phyloP scores from a whole-genome alignment of 2,888 invertebrate species.

The Chymomyza amoena region DNA sequence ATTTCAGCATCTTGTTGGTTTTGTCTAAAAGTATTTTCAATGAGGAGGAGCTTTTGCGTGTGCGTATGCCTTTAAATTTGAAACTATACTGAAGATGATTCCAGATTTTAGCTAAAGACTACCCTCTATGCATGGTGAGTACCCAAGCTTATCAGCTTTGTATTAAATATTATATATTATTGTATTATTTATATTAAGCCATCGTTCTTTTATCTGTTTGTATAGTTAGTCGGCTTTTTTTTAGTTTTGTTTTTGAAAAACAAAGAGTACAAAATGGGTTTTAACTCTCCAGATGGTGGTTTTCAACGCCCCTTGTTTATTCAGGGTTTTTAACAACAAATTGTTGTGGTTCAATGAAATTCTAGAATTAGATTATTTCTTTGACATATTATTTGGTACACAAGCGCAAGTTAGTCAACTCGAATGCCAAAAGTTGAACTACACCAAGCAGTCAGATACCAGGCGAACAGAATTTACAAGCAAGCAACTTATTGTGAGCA shows the following conservation, averaged over 20 bases:
- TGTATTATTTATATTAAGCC: neutral
- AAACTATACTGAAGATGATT: constrained; percentile 36
- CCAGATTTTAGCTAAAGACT: neutral
- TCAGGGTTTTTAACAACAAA: too few species aligned
- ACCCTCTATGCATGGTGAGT: neutral
- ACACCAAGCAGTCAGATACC: too few species aligned
- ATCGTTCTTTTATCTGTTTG: neutral
- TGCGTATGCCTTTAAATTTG: constrained; percentile 19
- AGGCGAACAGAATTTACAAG: too few species aligned
- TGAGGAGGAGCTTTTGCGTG: neutral
- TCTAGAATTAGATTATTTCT: too few species aligned
- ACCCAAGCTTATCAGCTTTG: constrained; percentile 28
- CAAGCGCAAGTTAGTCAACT: too few species aligned
- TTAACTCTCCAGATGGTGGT: neutral
- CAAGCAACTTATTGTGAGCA: neutral
- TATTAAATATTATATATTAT: neutral
- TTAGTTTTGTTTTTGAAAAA: neutral
- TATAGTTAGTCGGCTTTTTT: neutral
- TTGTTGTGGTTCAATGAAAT: too few species aligned
- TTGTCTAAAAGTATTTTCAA: neutral
- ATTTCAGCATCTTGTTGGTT: constrained; percentile 8
- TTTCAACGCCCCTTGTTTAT: neutral
- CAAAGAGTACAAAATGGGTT: neutral
- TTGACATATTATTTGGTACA: too few species aligned
- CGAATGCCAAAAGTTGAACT: too few species aligned